Percentiles rank a stretch among this genome's conserved stretches.
Evolutionary conservation across 2,797 vertebrate species (phyloP).

Genomic region (Zenarchopterus dispar): DNA sequence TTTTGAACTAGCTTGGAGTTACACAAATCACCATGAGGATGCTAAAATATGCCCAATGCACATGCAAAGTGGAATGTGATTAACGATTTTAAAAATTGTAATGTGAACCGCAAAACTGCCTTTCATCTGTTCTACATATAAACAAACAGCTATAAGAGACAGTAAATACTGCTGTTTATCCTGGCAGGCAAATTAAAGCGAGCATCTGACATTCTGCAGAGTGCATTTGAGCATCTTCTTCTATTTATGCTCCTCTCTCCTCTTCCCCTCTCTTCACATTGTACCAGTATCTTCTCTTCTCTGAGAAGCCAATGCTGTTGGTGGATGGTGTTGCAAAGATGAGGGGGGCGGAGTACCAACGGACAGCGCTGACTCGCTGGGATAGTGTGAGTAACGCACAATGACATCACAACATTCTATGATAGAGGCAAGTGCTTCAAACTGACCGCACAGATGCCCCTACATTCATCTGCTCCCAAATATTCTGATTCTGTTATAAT

Average conservation of each 20-base stretch:
- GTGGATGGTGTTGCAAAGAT: conserved; percentile 61
- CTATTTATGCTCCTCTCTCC: conserved; percentile 19
- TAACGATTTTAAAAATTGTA: conserved; percentile 16
- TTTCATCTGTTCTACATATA: conserved; percentile 48
- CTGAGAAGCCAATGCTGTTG: conserved; percentile 58
- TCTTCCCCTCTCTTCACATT: conserved; percentile 26
- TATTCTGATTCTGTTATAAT: conserved; percentile 16
- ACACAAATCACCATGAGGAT: conserved; percentile 25
- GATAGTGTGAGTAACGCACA: conserved; percentile 69
- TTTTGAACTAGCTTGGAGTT: conserved; percentile 39
- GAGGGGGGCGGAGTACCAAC: conserved; percentile 62
- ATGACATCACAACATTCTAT: conserved; percentile 73
- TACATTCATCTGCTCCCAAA: conserved; percentile 20
- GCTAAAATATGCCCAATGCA: conserved; percentile 4
- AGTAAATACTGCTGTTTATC: conserved; percentile 46
- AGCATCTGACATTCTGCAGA: conserved; percentile 41
- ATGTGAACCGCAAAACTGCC: conserved; percentile 14
- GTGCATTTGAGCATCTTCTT: conserved; percentile 34
- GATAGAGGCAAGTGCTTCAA: conserved; percentile 38
- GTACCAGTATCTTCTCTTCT: conserved; percentile 58
- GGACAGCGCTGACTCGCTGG: conserved; percentile 68
- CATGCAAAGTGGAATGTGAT: conserved; percentile 9
- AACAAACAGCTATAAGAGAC: conserved; percentile 51
- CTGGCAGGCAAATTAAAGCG: conserved; percentile 39
- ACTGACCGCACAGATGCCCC: conserved; percentile 9